These are phyloP conservation scores for Drosophila biarmipes DNA, from an alignment of 1,140 invertebrate genomes.

Conservation along the genomic window DNA sequence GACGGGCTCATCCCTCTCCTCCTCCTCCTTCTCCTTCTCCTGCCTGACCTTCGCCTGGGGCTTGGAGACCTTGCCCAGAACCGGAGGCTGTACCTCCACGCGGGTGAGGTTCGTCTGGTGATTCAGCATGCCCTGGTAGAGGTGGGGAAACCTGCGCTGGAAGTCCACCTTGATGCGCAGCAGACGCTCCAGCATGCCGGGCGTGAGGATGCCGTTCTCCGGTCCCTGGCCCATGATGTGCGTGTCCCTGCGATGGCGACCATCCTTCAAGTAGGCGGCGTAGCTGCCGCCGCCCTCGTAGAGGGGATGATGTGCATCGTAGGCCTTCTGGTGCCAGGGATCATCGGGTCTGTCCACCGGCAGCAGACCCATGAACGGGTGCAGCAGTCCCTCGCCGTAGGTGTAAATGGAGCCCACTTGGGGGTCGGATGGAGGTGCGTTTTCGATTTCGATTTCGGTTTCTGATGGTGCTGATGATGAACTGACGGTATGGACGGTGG, in stretches of 20 bases:
- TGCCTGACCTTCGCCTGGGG: neutral
- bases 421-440: slow-evolving; percentile 10
- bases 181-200: slow-evolving; percentile 72
- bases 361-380: slow-evolving; percentile 77
- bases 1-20: slow-evolving; percentile 19
- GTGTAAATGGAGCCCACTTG: slow-evolving; percentile 49
- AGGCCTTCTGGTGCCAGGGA: slow-evolving; percentile 68
- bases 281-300: slow-evolving; percentile 74
- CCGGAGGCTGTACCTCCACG: slow-evolving; percentile 67
- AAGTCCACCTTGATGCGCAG: slow-evolving; percentile 70
- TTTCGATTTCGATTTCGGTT: slow-evolving; percentile 23
- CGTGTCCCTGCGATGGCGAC: slow-evolving; percentile 56
- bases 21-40: neutral
- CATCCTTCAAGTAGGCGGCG: slow-evolving; percentile 58
- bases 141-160: slow-evolving; percentile 64
- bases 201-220: slow-evolving; percentile 54
- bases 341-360: slow-evolving; percentile 57
- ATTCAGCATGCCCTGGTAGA: slow-evolving; percentile 73
- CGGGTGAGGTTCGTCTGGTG: slow-evolving; percentile 61
- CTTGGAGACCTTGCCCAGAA: slow-evolving; percentile 27
- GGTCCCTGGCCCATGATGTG: slow-evolving; percentile 54
- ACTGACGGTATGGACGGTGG: slow-evolving; percentile 52
- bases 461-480: slow-evolving; percentile 65
- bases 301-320: slow-evolving; percentile 54
- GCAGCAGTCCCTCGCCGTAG: slow-evolving; percentile 45